Evolutionary conservation across 1,140 invertebrate species (phyloP), one percentile per base, ranked within the genome.

Genomic region (Pinna nobilis): DNA sequence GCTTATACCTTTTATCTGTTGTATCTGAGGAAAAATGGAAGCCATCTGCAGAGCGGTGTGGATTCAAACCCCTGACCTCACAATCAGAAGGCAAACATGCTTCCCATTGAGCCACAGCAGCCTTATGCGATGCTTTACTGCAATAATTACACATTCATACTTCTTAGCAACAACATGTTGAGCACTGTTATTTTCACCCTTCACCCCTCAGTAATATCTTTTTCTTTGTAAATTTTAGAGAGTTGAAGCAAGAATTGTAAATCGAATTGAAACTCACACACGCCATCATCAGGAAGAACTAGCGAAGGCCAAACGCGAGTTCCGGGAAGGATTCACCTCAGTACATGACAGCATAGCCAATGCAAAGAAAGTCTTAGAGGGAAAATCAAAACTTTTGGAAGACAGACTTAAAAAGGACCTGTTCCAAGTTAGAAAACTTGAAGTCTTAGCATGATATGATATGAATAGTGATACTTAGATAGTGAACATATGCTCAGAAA

Each of bases 321-420:
- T 85, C 59, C 70, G 85, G 9, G 83, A 87, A 59, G 88, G 87
- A 2, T 89, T 89, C 61, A 71, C 83, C 7, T 82, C 85, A 7
- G 82, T 89, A 13, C 88, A 88, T 70, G 88, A 89, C 25, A 87
- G 85, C 64, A 85, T 89, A 35, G 73, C 75, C 53, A 87, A 88
- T 71, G 85, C 86, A 72, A 87, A 88, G 55, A 78, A 74, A 20
- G 86, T 88, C 4, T 71, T 87, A 33, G 87, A 89, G 50, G 86
- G 86, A 33, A 87, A 85, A 69, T 69, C 80, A 18, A 83, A 84
- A 67, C 61, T 88, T 1, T 60, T 84, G 55, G 87, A 87, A 39
- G 84, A 89, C 63, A 84, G 86, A 68, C 78, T 89, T 15, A 78
- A 79, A 25, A 87, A 85, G 74, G 87, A 89, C 73, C 84, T 89